Evolutionary conservation across 2,888 invertebrate species (phyloP).

Genomic region (Rotaria macrura): DNA sequence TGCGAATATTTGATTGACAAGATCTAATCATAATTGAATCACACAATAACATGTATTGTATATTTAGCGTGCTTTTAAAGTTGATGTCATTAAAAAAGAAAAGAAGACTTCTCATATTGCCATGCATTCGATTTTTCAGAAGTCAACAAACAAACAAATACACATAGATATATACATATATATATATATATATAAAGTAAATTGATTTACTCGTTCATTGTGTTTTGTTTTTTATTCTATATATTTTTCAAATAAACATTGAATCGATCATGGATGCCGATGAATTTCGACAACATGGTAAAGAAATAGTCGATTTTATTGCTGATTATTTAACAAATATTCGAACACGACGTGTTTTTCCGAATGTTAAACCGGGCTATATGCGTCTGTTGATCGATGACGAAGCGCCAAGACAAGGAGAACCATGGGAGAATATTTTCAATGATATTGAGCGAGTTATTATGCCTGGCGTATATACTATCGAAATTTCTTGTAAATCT

Average conservation of each 20-base stretch:
- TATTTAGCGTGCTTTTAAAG: background rate
- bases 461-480: slow-evolving; percentile 69
- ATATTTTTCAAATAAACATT: no score
- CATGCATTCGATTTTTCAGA: background rate
- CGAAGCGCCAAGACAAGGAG: slow-evolving; percentile 69
- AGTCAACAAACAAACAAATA: background rate
- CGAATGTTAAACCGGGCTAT: slow-evolving; percentile 77
- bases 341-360: slow-evolving; percentile 63
- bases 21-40: background rate
- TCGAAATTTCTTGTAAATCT: background rate
- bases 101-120: background rate
- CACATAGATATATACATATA: no score
- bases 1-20: background rate
- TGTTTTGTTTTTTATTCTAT: background rate
- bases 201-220: background rate
- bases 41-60: background rate
- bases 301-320: slow-evolving; percentile 75
- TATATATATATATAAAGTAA: background rate
- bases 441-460: slow-evolving; percentile 74
- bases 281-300: slow-evolving; percentile 41
- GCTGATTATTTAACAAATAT: slow-evolving; percentile 77
- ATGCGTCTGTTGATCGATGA: slow-evolving; percentile 72
- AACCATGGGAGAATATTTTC: slow-evolving; percentile 75
- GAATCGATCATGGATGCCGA: background rate
- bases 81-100: background rate